Evolutionary conservation across 2,113 vertebrate genomes (phyloP), one percentile per base, ranked within the genome.

Genomic region (Grantiella picta): DNA sequence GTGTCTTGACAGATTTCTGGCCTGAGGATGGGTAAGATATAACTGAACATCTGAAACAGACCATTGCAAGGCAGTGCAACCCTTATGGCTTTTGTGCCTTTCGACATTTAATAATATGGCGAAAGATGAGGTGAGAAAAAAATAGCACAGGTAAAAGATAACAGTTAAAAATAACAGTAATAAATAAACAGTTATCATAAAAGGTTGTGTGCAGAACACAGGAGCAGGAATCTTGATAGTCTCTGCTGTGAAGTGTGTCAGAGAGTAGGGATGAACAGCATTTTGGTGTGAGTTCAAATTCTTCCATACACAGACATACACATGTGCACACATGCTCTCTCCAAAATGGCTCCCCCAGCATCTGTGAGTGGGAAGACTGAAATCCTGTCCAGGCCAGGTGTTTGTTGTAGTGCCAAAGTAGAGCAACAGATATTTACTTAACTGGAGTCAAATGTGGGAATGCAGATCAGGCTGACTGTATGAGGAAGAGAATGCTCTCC

Each of bases 361-460:
- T 65, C 80, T 77, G 2, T 28, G 69, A 89, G 79, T 93, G 83
- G 89, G 91, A 95, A 88, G 88, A 66, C 49, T 63, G 45, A 85
- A 90, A 81, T 60, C 57, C 83, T 61, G 69, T 93, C 90, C 84
- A 95, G 95, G 22, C 82, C 95, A 96, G 96, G 93, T 97, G 95
- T 95, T 96, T 95, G 90, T 92, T 95, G 79, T 75, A 38, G 38
- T 94, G 93, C 96, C 94, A 96, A 84, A 94, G 65, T 10, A 73
- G 72, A 96, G 75, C 93, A 87, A 72, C 52, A 89, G 72, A 79
- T 69, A 92, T 79, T 90, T 93, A 82, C 71, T 70, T 63, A 82
- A 23, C 64, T 86, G 35, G 33, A 86, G 27, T 88, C 36, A 78
- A 80, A 68, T 95, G 83, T 95, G 92, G 94, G 90, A 95, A 96